phyloP scores from a whole-genome alignment of 2,113 vertebrate species.

The Numenius arquata region DNA sequence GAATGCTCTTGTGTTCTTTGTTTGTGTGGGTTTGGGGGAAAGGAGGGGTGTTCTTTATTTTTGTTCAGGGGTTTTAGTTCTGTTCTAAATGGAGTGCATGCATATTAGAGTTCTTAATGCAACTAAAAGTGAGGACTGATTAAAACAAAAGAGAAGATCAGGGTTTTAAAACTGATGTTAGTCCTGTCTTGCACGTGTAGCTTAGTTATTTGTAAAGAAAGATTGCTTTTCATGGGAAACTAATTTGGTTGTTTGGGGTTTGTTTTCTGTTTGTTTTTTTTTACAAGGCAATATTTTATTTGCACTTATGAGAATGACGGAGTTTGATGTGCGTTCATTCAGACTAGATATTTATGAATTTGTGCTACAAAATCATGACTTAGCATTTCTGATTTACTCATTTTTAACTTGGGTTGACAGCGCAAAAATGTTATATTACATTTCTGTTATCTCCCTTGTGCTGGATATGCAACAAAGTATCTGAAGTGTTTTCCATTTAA shows the following conservation, averaged over 20 bases:
- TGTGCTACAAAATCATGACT: not conserved
- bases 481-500: not conserved
- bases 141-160: not conserved
- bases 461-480: not conserved
- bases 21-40: not conserved
- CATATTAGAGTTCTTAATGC: not conserved
- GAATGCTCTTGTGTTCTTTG: not conserved
- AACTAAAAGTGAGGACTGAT: not conserved
- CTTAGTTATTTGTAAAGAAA: not conserved
- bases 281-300: not conserved
- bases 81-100: not conserved
- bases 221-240: not conserved
- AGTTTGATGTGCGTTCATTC: not conserved
- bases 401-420: not conserved
- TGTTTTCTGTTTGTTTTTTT: not conserved
- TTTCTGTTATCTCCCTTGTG: not conserved
- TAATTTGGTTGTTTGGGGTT: not conserved
- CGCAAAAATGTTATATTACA: not conserved
- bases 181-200: not conserved
- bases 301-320: not conserved
- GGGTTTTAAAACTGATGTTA: not conserved
- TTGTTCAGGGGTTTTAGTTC: not conserved
- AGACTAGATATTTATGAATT: not conserved
- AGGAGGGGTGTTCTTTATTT: not conserved
- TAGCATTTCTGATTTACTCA: not conserved